Base-by-base conservation (phyloP, 2,888 invertebrate species). In the Eustalomyia histrio region DNA sequence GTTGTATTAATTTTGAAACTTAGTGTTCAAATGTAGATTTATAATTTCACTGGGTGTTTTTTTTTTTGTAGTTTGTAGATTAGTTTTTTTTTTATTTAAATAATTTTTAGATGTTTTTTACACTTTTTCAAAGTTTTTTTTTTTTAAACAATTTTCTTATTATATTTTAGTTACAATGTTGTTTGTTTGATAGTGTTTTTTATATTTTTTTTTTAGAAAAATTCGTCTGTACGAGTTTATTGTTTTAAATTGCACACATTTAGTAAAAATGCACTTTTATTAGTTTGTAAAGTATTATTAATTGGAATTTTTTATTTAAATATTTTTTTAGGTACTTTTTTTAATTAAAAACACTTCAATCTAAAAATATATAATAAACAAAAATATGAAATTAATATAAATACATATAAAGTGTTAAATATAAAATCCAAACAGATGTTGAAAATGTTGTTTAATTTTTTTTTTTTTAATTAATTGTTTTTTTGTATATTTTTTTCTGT, bases 391-490 rank as follows among this genome's bases (percentile, higher is more conserved):
- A 47, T n/a, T n/a, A 47, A 47, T n/a, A 47, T 63, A 50, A 50
- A 63, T 4, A 33, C 6, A 24, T 50, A 8, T 50, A 8, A 50
- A 47, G 64, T 47, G 35, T 61, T 75, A 61, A 61, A 71, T 29
- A 29, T 75, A 64, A 29, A 29, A 29, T 43, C 3, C 24, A 16
- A 64, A 35, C 80, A 76, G 61, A 74, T 74, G 71, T 76, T 29
- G 33, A 0, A 35, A 60, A 10, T 64, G 52, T 71, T 29, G 52
- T 18, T 39, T 58, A 33, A 60, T 61, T 64, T 75, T 68, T 35
- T 61, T 64, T 75, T 68, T 55, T 75, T 63, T 72, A 43, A 71
- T 61, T 57, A 61, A 55, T 61, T 58, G 9, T 60, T 73, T 55
- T 33, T 14, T 12, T 39, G 1, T 47, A 10, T 43, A 52, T 39